Conservation (phyloP, 2,113 vertebrate genomes). For the Podocnemis expansa region DNA sequence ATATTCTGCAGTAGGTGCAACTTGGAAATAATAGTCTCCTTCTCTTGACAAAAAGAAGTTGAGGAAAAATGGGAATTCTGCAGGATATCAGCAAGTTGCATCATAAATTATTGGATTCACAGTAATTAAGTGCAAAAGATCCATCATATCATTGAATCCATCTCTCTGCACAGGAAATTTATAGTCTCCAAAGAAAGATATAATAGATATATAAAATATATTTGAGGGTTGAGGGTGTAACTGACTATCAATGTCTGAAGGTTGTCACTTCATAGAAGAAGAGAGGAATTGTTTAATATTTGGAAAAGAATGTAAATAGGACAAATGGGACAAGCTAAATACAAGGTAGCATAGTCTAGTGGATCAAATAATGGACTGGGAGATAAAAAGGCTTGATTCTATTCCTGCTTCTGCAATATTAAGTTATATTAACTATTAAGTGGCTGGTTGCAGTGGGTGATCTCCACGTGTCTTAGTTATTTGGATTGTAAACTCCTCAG, state of each 20-base stretch:
- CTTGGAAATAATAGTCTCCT: not conserved
- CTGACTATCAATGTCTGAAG: not conserved
- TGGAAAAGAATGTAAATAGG: not conserved
- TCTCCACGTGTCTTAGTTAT: not conserved
- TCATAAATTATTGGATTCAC: not conserved
- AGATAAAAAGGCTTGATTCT: not conserved
- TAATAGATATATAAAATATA: not conserved
- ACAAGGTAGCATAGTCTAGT: not conserved
- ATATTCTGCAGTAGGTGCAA: not conserved
- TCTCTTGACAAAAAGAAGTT: not conserved
- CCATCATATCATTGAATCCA: rapidly evolving
- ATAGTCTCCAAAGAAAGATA: rapidly evolving
- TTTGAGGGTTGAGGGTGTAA: not conserved
- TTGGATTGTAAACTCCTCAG: not conserved
- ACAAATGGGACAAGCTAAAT: not conserved
- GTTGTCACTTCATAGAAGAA: not conserved
- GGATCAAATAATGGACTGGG: rapidly evolving
- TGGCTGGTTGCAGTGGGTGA: not conserved
- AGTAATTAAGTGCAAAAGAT: rapidly evolving
- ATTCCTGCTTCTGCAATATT: too few relatives aligned
- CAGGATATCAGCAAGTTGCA: rapidly evolving
- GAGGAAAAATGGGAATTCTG: not conserved
- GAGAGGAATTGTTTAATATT: not conserved
- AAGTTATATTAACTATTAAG: too few relatives aligned
- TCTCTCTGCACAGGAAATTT: not conserved